Percentiles rank a stretch among this genome's conserved stretches.
Conservation (phyloP, 2,797 vertebrate species). For the Epinephelus coioides region DNA sequence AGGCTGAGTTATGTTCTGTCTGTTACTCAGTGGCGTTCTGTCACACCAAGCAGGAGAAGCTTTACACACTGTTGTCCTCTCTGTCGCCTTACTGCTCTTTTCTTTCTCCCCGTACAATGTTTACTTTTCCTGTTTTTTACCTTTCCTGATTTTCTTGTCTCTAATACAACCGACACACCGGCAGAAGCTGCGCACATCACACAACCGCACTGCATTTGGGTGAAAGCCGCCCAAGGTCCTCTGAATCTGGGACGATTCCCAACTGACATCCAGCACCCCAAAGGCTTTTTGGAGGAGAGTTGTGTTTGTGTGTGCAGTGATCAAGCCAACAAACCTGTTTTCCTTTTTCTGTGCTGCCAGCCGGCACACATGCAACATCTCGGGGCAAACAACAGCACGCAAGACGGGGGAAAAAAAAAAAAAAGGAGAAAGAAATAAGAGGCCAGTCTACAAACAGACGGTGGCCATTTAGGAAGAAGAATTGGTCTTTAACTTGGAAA, state of each 20-base stretch:
- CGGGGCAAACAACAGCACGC: conserved; percentile 59
- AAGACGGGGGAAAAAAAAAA: neutral
- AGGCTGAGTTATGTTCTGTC: conserved; percentile 56
- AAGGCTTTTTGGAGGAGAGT: conserved; percentile 46
- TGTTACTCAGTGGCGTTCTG: conserved; percentile 43
- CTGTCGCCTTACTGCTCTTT: conserved; percentile 17
- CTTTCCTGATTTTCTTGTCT: conserved; percentile 5
- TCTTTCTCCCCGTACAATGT: conserved; percentile 1
- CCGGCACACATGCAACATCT: conserved; percentile 59
- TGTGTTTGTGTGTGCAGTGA: conserved; percentile 55
- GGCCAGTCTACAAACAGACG: conserved; percentile 21
- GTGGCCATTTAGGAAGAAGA: conserved; percentile 12
- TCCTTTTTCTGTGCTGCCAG: conserved; percentile 47
- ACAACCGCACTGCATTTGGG: conserved; percentile 36
- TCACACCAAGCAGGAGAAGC: conserved; percentile 46
- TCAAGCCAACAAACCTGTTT: conserved; percentile 69
- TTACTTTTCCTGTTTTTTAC: neutral
- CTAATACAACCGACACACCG: conserved; percentile 19
- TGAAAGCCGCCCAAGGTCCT: conserved; percentile 55
- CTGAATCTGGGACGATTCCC: conserved; percentile 68
- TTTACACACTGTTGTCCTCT: conserved; percentile 19
- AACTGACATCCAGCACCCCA: conserved; percentile 57
- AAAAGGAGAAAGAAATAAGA: conserved; percentile 39
- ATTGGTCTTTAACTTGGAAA: neutral
- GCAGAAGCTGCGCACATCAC: conserved; percentile 26